Percentiles rank a stretch among this genome's conserved stretches.
Conservation (phyloP, 2,888 invertebrate genomes). For the Bellardia pandia region DNA sequence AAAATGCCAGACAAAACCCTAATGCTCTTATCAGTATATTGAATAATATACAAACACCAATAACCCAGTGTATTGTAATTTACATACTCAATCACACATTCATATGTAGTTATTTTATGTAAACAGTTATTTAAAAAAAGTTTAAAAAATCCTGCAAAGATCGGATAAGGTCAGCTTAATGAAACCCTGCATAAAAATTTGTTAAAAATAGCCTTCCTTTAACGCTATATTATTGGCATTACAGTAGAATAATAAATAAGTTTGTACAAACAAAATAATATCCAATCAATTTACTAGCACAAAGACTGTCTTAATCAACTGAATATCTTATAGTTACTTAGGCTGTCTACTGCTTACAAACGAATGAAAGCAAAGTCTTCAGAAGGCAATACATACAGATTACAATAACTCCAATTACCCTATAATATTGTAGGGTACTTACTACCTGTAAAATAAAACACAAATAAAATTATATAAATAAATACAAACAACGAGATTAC, state of each 20-base stretch:
- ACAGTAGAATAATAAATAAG: too few relatives aligned
- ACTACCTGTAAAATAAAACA: neutral
- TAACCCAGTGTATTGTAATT: neutral
- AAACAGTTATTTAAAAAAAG: neutral
- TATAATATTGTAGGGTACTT: neutral
- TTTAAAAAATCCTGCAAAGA: neutral
- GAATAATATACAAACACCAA: neutral
- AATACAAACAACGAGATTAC: slow-evolving; percentile 20
- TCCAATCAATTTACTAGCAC: too few relatives aligned
- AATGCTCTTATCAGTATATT: neutral
- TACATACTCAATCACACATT: neutral
- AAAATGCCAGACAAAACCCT: neutral
- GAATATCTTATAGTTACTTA: too few relatives aligned
- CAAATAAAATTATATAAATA: neutral
- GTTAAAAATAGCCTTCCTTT: too few relatives aligned
- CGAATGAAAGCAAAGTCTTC: too few relatives aligned
- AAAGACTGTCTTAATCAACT: too few relatives aligned
- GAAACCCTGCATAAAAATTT: too few relatives aligned
- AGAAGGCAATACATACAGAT: too few relatives aligned
- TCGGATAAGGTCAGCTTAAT: neutral
- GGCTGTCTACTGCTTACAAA: too few relatives aligned
- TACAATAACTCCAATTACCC: neutral
- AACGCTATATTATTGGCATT: too few relatives aligned
- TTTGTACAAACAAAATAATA: too few relatives aligned
- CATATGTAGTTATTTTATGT: neutral